These are phyloP conservation scores for Ceyx cyanopectus DNA, from an alignment of 2,113 vertebrate species.

Conservation along the genomic window DNA sequence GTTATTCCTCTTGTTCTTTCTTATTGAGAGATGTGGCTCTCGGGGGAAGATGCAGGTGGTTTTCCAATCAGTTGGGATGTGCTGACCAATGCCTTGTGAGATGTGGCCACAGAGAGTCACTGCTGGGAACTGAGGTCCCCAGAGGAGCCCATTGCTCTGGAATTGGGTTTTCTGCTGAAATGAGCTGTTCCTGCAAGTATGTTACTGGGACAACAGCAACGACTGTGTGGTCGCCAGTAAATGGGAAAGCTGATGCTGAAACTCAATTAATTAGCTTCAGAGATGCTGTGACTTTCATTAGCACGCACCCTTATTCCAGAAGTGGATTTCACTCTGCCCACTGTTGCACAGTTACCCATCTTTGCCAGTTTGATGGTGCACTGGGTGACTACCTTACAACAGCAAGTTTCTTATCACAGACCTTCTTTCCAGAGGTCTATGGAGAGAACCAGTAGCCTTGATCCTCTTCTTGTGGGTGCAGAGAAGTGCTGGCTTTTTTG, in stretches of 20 bases:
- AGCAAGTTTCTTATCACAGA: background rate
- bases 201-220: fast-evolving
- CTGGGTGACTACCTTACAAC: background rate
- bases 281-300: background rate
- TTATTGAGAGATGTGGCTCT: fast-evolving
- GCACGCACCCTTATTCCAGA: background rate
- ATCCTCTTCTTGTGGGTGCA: background rate
- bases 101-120: background rate
- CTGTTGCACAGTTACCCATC: background rate
- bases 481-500: background rate
- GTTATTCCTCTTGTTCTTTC: background rate
- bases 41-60: background rate
- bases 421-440: background rate
- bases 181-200: background rate
- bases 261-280: background rate
- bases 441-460: background rate
- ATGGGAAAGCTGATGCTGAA: background rate
- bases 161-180: background rate
- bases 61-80: fast-evolving
- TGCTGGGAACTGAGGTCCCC: background rate
- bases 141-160: background rate
- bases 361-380: background rate
- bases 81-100: background rate
- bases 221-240: background rate
- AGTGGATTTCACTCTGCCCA: background rate